These are phyloP conservation scores for Dasypogon diadema DNA, from an alignment of 2,888 invertebrate genomes.

Conservation along the genomic window DNA sequence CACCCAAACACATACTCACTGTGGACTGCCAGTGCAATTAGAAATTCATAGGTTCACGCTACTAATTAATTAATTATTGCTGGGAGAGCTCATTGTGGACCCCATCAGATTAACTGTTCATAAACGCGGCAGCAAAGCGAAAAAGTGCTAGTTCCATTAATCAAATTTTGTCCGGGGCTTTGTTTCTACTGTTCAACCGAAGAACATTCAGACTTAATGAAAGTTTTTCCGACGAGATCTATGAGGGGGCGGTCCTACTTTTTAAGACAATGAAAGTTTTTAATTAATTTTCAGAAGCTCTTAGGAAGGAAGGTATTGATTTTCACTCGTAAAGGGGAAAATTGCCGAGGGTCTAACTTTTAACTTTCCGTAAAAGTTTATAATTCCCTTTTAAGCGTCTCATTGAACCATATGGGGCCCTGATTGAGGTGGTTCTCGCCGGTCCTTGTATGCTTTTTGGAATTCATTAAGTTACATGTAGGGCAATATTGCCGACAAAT, in stretches of 20 bases:
- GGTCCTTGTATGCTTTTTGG: neutral
- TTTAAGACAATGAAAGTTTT: conserved; percentile 33
- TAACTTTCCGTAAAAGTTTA: conserved; percentile 15
- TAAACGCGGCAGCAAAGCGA: neutral
- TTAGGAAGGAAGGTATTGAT: too few species aligned
- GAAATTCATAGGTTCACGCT: neutral
- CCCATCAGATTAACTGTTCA: neutral
- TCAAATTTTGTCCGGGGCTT: neutral
- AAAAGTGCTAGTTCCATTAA: neutral
- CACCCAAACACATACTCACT: too few species aligned
- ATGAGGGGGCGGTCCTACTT: neutral
- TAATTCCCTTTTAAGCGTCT: conserved; percentile 34
- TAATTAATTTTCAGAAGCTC: conserved; percentile 15
- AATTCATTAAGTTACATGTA: conserved; percentile 30
- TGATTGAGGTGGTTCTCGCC: neutral
- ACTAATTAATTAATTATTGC: neutral
- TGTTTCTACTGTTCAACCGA: neutral
- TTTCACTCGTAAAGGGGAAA: neutral
- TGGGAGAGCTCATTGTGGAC: neutral
- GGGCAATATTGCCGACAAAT: conserved; percentile 14
- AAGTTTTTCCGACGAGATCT: neutral
- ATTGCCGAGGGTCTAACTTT: neutral
- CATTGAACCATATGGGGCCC: conserved; percentile 23
- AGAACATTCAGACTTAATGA: neutral
- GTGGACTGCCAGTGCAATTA: neutral